Evolutionary conservation across 64 coral and sea anemone genomes (phyloP).

Genomic region (Acropora yongei): DNA sequence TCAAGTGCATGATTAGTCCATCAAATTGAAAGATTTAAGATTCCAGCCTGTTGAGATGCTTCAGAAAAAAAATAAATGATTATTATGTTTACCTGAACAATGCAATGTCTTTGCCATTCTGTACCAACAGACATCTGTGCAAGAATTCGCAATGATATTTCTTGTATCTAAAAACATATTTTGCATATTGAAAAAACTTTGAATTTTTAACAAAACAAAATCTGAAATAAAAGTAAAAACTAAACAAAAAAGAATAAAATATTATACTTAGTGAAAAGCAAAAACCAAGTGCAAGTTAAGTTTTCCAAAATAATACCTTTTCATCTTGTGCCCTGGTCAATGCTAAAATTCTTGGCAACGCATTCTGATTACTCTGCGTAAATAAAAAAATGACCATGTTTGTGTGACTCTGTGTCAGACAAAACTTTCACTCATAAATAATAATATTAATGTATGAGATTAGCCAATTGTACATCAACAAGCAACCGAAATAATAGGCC

Average conservation of each 20-base stretch:
- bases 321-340: slow-evolving; percentile 97
- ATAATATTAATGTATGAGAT: too few relatives aligned
- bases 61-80: too few relatives aligned
- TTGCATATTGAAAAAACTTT: background rate
- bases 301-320: slow-evolving; percentile 55
- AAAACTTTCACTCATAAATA: too few relatives aligned
- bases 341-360: slow-evolving; percentile 90
- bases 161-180: slow-evolving; percentile 66
- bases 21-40: too few relatives aligned
- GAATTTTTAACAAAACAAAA: background rate
- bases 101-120: slow-evolving; percentile 87
- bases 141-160: slow-evolving; percentile 92
- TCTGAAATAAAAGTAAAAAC: background rate
- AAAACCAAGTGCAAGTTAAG: background rate
- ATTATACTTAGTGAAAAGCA: background rate
- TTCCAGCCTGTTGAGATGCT: too few relatives aligned
- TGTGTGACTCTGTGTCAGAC: too few relatives aligned
- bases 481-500: too few relatives aligned
- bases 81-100: slow-evolving; percentile 74
- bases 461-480: too few relatives aligned
- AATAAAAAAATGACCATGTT: background rate
- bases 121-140: slow-evolving; percentile 97
- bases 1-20: too few relatives aligned
- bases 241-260: background rate
- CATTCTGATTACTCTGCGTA: slow-evolving; percentile 84